Evolutionary conservation across 2,888 invertebrate genomes (phyloP).

Genomic region (Phymatocera aterrima): DNA sequence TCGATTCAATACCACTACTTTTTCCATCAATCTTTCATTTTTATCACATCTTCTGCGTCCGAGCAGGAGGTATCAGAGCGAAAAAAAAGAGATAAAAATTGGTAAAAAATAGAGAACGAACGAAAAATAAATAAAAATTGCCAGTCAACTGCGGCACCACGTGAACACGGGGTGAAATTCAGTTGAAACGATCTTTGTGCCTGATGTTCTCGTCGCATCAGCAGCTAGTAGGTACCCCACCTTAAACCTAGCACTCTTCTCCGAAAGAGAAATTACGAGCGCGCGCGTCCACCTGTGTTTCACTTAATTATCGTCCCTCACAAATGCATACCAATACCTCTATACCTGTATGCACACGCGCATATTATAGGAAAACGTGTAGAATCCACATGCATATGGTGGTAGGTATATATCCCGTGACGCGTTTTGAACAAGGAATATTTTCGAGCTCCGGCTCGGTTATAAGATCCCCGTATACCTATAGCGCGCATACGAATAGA

Average conservation of each 20-base stretch:
- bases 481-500: too few species aligned
- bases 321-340: neutral
- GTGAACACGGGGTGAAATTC: neutral
- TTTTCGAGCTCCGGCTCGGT: too few species aligned
- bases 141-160: neutral
- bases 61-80: too few species aligned
- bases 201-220: too few species aligned
- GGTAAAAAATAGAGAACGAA: neutral
- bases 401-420: neutral
- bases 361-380: too few species aligned
- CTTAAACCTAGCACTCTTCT: neutral
- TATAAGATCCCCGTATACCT: neutral
- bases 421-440: neutral
- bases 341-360: neutral
- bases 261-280: slow-evolving; percentile 35
- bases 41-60: too few species aligned
- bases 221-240: too few species aligned
- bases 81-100: neutral
- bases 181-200: neutral
- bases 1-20: too few species aligned
- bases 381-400: neutral
- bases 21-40: too few species aligned
- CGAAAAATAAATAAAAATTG: neutral
- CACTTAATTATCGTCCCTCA: slow-evolving; percentile 15
- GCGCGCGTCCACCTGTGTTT: slow-evolving; percentile 27